phyloP scores from a whole-genome alignment of 1,140 invertebrate genomes.

The Drosophila trapezifrons region DNA sequence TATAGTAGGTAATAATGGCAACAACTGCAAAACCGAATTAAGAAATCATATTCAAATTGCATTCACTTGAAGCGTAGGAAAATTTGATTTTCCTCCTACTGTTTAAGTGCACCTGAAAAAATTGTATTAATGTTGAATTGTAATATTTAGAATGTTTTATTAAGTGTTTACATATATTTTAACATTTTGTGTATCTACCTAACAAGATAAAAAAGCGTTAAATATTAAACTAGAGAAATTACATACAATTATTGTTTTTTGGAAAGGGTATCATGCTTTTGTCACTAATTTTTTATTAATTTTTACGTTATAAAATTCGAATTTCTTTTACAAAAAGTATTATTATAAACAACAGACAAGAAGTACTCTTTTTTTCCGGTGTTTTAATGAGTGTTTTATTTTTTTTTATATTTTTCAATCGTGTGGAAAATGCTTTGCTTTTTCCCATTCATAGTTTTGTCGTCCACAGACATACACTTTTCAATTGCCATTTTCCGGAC shows the following conservation, averaged over 20 bases:
- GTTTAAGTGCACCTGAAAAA: background rate
- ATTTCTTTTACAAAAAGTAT: too few relatives aligned
- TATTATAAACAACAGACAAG: too few relatives aligned
- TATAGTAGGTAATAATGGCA: slow-evolving; percentile 4
- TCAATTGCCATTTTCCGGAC: slow-evolving; percentile 39
- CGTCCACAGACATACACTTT: slow-evolving; percentile 4
- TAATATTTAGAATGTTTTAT: too few relatives aligned
- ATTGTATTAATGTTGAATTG: background rate
- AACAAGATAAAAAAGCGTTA: too few relatives aligned
- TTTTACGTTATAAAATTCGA: too few relatives aligned
- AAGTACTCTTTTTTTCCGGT: background rate
- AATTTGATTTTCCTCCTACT: slow-evolving; percentile 19
- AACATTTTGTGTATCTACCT: background rate
- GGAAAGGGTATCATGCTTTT: too few relatives aligned
- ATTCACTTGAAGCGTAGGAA: slow-evolving; percentile 34
- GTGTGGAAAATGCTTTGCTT: background rate
- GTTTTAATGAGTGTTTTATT: background rate
- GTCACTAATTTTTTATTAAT: too few relatives aligned
- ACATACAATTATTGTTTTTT: too few relatives aligned
- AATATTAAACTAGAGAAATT: too few relatives aligned
- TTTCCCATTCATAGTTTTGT: slow-evolving; percentile 30
- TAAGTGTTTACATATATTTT: too few relatives aligned
- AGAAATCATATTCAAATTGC: slow-evolving; percentile 52
- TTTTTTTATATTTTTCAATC: background rate
- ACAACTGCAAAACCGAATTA: slow-evolving; percentile 28